A percentile compares a stretch with the other conserved stretches of the same genome.
These are phyloP conservation scores for Sciurus vulgaris DNA, from an alignment of 2,797 vertebrate species.

Conservation along the genomic window DNA sequence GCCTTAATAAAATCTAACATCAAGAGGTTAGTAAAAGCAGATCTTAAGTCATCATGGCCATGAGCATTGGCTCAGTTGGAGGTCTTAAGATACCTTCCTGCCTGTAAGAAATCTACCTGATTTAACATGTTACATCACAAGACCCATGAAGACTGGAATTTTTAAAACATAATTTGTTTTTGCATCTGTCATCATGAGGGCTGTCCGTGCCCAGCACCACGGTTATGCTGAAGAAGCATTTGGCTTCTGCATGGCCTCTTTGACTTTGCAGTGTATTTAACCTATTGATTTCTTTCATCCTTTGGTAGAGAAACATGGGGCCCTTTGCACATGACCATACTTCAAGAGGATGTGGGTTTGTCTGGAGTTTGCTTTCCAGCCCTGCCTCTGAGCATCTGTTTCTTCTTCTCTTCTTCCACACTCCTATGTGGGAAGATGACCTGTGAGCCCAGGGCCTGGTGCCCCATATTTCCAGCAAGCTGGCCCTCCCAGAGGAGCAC, in stretches of 20 bases:
- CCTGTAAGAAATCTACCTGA: not conserved
- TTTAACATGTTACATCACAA: not conserved
- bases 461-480: not conserved
- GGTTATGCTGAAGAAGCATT: not conserved
- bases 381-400: not conserved
- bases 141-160: not conserved
- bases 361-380: not conserved
- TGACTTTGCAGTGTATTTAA: not conserved
- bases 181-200: not conserved
- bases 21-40: not conserved
- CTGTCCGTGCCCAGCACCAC: rapidly evolving
- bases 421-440: rapidly evolving
- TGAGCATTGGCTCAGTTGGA: not conserved
- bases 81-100: not conserved
- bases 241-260: not conserved
- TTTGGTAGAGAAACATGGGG: not conserved
- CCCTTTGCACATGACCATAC: not conserved
- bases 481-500: not conserved
- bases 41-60: not conserved
- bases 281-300: not conserved
- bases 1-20: not conserved
- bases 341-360: not conserved
- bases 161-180: not conserved
- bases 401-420: not conserved
- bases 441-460: rapidly evolving